Conservation (phyloP, 2,888 invertebrate species). For the Platycheirus rosarum region DNA sequence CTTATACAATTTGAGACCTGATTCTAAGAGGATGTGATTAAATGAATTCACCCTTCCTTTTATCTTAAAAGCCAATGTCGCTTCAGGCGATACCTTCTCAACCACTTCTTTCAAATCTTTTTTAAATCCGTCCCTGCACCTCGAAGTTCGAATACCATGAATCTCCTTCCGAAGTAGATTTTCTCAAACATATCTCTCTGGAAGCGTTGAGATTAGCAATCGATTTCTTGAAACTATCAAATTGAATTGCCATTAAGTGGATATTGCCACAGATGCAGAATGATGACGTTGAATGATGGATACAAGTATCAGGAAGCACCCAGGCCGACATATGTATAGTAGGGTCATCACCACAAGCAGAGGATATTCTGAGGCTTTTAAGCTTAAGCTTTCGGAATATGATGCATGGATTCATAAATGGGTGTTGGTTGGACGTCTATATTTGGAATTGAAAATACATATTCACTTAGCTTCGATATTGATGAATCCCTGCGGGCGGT, state of each 20-base stretch:
- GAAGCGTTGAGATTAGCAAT: constrained; percentile 51
- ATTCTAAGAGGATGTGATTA: too few relatives aligned
- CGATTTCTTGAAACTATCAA: constrained; percentile 62
- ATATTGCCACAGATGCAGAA: constrained; percentile 62
- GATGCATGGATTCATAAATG: constrained; percentile 11
- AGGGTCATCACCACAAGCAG: constrained; percentile 13
- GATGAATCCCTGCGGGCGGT: constrained; percentile 17
- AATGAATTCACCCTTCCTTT: too few relatives aligned
- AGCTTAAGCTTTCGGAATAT: constrained; percentile 28
- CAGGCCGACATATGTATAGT: not conserved
- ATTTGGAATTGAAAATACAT: constrained; percentile 32
- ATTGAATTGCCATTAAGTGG: constrained; percentile 70
- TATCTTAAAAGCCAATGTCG: too few relatives aligned
- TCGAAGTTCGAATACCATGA: not conserved
- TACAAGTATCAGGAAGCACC: constrained; percentile 33
- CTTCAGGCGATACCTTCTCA: too few relatives aligned
- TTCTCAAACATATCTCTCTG: not conserved
- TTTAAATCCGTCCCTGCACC: too few relatives aligned
- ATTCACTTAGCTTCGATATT: constrained; percentile 23
- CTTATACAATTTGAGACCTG: too few relatives aligned
- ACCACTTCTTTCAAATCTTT: too few relatives aligned
- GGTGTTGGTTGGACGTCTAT: constrained; percentile 5
- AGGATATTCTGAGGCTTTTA: constrained; percentile 23
- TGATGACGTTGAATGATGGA: constrained; percentile 65
- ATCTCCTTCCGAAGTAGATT: constrained; percentile 6